phyloP scores from a whole-genome alignment of 2,888 invertebrate genomes.

The Tenthredo scrophulariae region DNA sequence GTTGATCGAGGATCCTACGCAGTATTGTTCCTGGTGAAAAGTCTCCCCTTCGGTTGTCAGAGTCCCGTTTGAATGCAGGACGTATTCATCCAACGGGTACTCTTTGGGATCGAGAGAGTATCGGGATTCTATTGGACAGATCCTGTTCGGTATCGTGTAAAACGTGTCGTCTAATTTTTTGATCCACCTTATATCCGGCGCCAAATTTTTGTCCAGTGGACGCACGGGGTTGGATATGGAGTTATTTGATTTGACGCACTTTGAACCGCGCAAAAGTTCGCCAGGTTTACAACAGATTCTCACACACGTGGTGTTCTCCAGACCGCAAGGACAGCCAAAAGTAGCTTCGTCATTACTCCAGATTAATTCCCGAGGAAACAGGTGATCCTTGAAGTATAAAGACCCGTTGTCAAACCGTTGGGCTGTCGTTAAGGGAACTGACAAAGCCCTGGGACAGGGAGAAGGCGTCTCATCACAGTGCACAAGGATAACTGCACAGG shows the following conservation, averaged over 20 bases:
- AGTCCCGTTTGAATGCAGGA: slow-evolving; percentile 67
- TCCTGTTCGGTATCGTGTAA: slow-evolving; percentile 59
- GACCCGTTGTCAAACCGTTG: slow-evolving; percentile 39
- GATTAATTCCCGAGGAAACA: slow-evolving; percentile 53
- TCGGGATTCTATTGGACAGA: slow-evolving; percentile 58
- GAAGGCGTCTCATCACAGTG: background rate
- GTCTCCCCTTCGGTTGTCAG: slow-evolving; percentile 53
- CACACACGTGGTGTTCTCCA: slow-evolving; percentile 57
- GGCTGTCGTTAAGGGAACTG: slow-evolving; percentile 52
- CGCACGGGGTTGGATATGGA: background rate
- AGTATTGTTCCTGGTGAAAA: slow-evolving; percentile 54
- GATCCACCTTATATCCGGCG: slow-evolving; percentile 53
- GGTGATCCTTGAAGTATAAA: slow-evolving; percentile 14
- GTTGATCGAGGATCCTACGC: slow-evolving; percentile 55
- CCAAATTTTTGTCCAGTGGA: slow-evolving; percentile 56
- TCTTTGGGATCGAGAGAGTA: slow-evolving; percentile 63
- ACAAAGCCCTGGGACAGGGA: slow-evolving; percentile 51
- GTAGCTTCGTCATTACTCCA: slow-evolving; percentile 51
- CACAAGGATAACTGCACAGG: background rate
- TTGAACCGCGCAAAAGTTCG: slow-evolving; percentile 53
- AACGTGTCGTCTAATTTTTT: slow-evolving; percentile 61
- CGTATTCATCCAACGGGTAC: slow-evolving; percentile 62
- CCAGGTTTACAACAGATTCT: slow-evolving; percentile 62
- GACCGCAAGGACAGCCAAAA: slow-evolving; percentile 58
- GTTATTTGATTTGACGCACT: slow-evolving; percentile 30